Conservation (phyloP, 2,888 invertebrate species). For the Drosophila neutralis region DNA sequence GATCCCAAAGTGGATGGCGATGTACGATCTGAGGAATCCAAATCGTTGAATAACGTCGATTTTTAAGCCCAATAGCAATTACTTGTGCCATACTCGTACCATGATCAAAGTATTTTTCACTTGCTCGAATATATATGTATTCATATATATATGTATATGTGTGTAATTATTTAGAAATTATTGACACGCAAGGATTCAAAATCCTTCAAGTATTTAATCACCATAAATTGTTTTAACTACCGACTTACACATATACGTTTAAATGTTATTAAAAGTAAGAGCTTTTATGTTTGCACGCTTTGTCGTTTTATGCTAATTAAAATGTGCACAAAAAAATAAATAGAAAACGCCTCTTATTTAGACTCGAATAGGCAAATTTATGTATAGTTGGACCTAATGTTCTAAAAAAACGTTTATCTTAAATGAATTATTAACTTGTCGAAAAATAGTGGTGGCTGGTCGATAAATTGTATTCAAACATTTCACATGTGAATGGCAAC, state of each 20-base stretch:
- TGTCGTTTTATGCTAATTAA: slow-evolving; percentile 23
- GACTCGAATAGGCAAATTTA: background rate
- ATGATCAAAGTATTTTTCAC: slow-evolving; percentile 29
- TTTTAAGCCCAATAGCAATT: background rate
- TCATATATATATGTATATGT: background rate
- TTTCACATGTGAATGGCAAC: background rate
- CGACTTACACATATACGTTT: background rate
- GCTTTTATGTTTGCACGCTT: slow-evolving; percentile 21
- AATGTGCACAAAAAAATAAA: background rate
- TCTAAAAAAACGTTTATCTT: background rate
- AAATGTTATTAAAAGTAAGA: slow-evolving; percentile 7
- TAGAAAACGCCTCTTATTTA: background rate
- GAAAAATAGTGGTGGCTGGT: slow-evolving; percentile 20
- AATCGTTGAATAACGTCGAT: slow-evolving; percentile 8
- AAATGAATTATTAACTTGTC: background rate
- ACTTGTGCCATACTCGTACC: slow-evolving; percentile 44
- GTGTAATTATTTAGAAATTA: slow-evolving; percentile 29
- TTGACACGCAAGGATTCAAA: slow-evolving; percentile 42
- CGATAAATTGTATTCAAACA: slow-evolving; percentile 13
- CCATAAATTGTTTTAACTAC: slow-evolving; percentile 23
- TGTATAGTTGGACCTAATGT: background rate
- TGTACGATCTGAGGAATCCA: slow-evolving; percentile 39
- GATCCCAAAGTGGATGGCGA: slow-evolving; percentile 20
- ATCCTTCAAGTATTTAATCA: slow-evolving; percentile 50
- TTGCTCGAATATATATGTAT: slow-evolving; percentile 23